Conservation (phyloP, 2,888 invertebrate species). For the Tetrapedia diversipes region DNA sequence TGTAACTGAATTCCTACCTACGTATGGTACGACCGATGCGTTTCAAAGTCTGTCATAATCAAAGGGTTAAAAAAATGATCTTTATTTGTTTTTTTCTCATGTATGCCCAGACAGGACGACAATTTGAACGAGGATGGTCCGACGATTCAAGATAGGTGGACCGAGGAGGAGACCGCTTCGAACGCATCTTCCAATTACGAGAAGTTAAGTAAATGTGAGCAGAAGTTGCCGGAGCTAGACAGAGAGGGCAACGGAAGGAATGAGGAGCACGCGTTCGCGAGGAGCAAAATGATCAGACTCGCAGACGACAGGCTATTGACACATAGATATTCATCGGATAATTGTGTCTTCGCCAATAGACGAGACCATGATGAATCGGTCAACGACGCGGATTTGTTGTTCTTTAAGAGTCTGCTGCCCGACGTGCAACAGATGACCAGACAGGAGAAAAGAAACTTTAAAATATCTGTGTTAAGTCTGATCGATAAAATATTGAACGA, state of each 20-base stretch:
- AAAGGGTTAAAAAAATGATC: no score
- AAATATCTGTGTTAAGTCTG: conserved; percentile 22
- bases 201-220: conserved; percentile 5
- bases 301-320: background rate
- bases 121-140: conserved; percentile 16
- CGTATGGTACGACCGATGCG: no score
- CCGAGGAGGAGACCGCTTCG: conserved; percentile 19
- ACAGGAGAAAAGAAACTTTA: conserved; percentile 27
- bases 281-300: background rate
- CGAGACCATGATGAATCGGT: conserved; percentile 11
- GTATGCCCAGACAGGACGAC: conserved; percentile 5
- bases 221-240: conserved; percentile 2
- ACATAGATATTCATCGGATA: conserved; percentile 3
- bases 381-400: conserved; percentile 19
- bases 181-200: conserved; percentile 14
- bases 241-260: background rate
- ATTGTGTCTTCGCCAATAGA: background rate
- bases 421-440: conserved; percentile 20
- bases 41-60: no score
- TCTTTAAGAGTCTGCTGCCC: conserved; percentile 28
- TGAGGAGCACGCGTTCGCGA: conserved; percentile 7
- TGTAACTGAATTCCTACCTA: no score
- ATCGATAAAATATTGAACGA: conserved; percentile 26
- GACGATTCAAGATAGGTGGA: conserved; percentile 3
- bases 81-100: background rate